phyloP scores from a whole-genome alignment of 2,888 invertebrate species.

The Ophion ellenae region DNA sequence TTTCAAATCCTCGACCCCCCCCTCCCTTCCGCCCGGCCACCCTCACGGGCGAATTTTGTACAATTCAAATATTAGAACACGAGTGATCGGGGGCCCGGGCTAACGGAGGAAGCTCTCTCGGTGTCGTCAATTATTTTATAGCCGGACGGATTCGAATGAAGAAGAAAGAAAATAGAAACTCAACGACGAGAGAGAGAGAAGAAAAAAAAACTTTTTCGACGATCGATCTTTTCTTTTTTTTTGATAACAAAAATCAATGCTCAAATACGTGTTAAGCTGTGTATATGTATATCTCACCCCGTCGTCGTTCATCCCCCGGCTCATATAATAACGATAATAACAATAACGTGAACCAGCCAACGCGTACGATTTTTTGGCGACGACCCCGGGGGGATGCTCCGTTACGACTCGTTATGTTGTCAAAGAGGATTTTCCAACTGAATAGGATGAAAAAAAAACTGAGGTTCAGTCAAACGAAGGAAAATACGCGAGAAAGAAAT shows the following conservation, averaged over 20 bases:
- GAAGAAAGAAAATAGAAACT: slow-evolving; percentile 46
- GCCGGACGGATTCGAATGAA: slow-evolving; percentile 40
- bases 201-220: slow-evolving; percentile 36
- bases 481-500: background rate
- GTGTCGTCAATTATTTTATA: slow-evolving; percentile 19
- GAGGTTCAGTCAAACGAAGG: slow-evolving; percentile 31
- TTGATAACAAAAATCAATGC: slow-evolving; percentile 69
- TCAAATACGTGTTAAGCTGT: slow-evolving; percentile 72
- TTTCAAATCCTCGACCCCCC: too few relatives aligned
- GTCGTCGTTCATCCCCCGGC: background rate
- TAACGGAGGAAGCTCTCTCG: too few relatives aligned
- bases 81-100: too few relatives aligned
- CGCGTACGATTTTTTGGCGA: slow-evolving; percentile 14
- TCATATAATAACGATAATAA: background rate
- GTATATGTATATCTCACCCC: slow-evolving; percentile 51
- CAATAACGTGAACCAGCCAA: background rate
- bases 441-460: slow-evolving; percentile 53
- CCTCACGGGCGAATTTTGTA: too few relatives aligned
- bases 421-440: slow-evolving; percentile 79
- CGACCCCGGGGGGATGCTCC: slow-evolving; percentile 37
- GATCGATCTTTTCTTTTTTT: slow-evolving; percentile 37
- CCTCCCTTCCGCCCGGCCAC: too few relatives aligned
- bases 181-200: slow-evolving; percentile 25
- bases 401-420: slow-evolving; percentile 71
- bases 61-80: too few relatives aligned